These are phyloP conservation scores for Corythornis cristatus DNA, from an alignment of 2,113 vertebrate genomes.

Conservation along the genomic window DNA sequence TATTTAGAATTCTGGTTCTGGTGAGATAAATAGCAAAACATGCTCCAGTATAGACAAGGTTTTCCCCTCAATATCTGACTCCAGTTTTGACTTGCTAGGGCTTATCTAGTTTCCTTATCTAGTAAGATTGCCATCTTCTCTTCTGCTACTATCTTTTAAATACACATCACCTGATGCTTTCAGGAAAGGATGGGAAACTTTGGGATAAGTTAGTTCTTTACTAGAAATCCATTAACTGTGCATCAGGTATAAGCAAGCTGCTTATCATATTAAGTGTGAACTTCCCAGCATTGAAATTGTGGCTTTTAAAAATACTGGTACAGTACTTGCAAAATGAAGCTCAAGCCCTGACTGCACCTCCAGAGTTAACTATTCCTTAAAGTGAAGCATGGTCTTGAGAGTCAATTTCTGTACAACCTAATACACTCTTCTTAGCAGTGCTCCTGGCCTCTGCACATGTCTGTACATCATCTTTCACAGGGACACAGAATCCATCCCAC, in stretches of 20 bases:
- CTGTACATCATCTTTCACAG: background rate
- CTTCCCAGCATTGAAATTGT: background rate
- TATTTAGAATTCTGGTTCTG: background rate
- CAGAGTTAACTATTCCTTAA: background rate
- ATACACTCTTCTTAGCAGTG: rapidly evolving
- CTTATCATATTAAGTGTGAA: background rate
- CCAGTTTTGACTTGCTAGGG: background rate
- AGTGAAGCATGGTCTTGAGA: background rate
- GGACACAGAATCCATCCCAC: background rate
- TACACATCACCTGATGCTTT: background rate
- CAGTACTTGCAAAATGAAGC: background rate
- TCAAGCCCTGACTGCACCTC: background rate
- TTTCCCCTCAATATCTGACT: background rate
- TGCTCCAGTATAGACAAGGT: background rate
- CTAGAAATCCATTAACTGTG: background rate
- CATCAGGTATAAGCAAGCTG: background rate
- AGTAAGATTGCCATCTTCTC: background rate
- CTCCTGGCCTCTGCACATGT: background rate
- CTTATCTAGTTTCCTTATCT: background rate
- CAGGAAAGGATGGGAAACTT: background rate
- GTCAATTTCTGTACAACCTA: background rate
- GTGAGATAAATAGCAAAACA: background rate
- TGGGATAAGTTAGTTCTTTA: background rate
- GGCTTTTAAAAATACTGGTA: background rate
- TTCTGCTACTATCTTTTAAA: background rate